These are phyloP conservation scores for Callospermophilus lateralis DNA, from an alignment of 2,113 vertebrate genomes.

Conservation along the genomic window DNA sequence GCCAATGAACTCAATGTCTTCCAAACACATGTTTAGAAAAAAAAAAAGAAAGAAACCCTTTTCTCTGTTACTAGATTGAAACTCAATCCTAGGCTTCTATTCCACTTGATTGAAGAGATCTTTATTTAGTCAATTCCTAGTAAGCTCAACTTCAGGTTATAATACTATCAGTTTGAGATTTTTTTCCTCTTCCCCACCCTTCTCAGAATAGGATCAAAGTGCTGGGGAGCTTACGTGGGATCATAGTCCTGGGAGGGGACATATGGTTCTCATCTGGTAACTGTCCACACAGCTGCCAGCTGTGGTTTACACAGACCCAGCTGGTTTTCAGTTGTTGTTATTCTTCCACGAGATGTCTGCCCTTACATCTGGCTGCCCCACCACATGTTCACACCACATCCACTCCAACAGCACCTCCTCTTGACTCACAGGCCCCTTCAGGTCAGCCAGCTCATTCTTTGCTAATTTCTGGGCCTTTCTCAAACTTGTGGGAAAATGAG, in stretches of 20 bases:
- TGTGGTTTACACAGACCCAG: constrained; percentile 55
- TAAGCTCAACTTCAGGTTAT: not conserved
- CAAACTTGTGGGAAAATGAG: not conserved
- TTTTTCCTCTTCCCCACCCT: not conserved
- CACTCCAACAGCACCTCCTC: not conserved
- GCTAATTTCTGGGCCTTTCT: not conserved
- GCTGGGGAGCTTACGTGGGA: not conserved
- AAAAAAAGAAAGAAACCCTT: not conserved
- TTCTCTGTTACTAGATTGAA: constrained; percentile 17
- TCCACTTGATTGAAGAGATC: constrained; percentile 2
- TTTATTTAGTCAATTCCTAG: constrained; percentile 17
- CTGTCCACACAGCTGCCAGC: constrained; percentile 34
- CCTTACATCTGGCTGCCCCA: not conserved
- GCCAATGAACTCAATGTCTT: not conserved
- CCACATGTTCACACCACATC: not conserved
- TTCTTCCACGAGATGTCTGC: constrained; percentile 42
- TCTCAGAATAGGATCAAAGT: not conserved
- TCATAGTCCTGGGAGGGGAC: not conserved
- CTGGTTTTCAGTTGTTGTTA: constrained; percentile 48
- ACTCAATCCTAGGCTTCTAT: not conserved
- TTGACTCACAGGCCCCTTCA: not conserved
- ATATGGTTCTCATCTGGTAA: constrained; percentile 62
- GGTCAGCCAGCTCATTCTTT: not conserved
- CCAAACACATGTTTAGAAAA: not conserved
- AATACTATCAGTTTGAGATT: not conserved